Conservation (phyloP, 2,797 vertebrate genomes). For the Alfaro cultratus region DNA sequence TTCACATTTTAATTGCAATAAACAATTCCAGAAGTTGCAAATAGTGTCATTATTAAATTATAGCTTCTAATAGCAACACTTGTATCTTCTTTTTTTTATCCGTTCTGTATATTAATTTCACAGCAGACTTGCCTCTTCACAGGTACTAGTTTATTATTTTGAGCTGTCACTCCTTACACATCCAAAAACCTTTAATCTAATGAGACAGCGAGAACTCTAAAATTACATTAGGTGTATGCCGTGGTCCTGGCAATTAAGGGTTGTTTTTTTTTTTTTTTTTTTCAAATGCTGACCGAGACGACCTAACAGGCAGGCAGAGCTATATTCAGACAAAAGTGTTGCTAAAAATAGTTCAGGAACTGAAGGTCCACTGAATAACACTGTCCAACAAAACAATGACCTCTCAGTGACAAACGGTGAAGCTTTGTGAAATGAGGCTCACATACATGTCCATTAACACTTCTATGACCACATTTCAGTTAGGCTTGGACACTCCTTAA, state of each 20-base stretch:
- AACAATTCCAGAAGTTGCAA: conserved; percentile 21
- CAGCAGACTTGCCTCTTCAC: neutral
- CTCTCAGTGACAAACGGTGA: conserved; percentile 47
- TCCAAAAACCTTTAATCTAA: conserved; percentile 37
- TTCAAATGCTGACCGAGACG: conserved; percentile 61
- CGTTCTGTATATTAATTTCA: neutral
- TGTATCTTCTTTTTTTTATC: neutral
- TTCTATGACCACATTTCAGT: conserved; percentile 2
- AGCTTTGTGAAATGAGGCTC: conserved; percentile 17
- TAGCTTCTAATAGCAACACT: neutral
- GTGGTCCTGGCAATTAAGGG: conserved; percentile 43
- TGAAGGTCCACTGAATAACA: conserved; percentile 65
- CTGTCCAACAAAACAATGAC: conserved; percentile 35
- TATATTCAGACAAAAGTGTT: conserved; percentile 69
- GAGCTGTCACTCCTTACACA: conserved; percentile 9
- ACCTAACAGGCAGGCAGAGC: conserved; percentile 54
- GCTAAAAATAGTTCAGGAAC: conserved; percentile 70
- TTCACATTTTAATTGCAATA: conserved; percentile 23
- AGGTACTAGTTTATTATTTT: conserved; percentile 5
- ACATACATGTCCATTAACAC: neutral
- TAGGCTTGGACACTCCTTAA: neutral
- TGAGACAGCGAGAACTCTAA: conserved; percentile 41
- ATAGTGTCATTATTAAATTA: neutral
- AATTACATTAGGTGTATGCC: conserved; percentile 50
- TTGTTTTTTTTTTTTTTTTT: neutral